Conservation (phyloP, 2,888 invertebrate species). For the Xanthia togata region DNA sequence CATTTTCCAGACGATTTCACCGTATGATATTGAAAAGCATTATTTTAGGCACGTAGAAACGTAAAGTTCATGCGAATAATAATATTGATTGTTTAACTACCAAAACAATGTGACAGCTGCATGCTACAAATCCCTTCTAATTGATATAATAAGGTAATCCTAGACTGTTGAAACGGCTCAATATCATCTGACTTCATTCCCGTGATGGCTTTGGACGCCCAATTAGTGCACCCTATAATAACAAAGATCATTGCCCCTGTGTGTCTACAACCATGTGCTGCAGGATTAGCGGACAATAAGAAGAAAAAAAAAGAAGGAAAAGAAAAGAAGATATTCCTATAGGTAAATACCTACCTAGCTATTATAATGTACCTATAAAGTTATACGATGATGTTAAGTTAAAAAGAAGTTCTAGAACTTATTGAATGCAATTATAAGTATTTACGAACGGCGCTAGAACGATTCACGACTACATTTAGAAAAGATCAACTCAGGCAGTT, state of each 20-base stretch:
- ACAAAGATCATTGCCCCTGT: neutral
- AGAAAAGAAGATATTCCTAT: too few species aligned
- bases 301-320: too few species aligned
- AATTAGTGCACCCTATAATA: conserved; percentile 25
- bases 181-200: neutral
- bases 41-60: neutral
- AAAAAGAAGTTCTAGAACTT: neutral
- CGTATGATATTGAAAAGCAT: neutral
- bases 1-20: neutral
- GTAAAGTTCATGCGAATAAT: neutral
- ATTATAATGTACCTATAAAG: too few species aligned
- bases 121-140: neutral
- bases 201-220: neutral
- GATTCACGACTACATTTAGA: neutral
- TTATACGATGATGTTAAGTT: too few species aligned
- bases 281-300: neutral
- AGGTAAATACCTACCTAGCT: too few species aligned
- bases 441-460: neutral
- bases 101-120: neutral
- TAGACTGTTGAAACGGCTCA: neutral
- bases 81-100: neutral
- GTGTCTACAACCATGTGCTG: neutral
- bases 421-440: neutral
- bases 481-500: neutral
- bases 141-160: neutral